phyloP scores from a whole-genome alignment of 2,113 vertebrate species.

The Pandion haliaetus region DNA sequence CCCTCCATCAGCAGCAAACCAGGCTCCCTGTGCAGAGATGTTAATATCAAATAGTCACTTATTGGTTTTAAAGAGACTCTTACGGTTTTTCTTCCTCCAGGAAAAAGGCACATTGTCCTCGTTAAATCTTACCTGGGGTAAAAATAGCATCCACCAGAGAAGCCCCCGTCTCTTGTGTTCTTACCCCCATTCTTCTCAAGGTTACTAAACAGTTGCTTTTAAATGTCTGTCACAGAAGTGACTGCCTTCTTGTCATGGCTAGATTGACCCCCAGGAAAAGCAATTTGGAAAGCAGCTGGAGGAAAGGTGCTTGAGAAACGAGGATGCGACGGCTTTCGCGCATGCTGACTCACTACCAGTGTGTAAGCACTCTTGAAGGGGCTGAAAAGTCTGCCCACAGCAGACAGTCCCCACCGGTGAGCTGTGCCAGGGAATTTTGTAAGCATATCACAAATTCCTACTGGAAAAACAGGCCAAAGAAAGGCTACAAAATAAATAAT shows the following conservation, averaged over 20 bases:
- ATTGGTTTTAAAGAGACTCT: background rate
- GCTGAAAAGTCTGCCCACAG: background rate
- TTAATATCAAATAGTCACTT: background rate
- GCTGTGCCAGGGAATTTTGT: background rate
- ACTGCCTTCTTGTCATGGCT: background rate
- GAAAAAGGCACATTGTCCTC: background rate
- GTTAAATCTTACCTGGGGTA: background rate
- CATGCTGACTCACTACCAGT: rapidly evolving
- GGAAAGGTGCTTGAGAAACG: background rate
- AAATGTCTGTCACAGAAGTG: background rate
- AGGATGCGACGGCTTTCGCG: rapidly evolving
- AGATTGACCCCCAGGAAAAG: rapidly evolving
- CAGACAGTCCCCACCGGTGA: background rate
- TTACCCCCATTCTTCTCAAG: background rate
- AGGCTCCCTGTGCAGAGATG: background rate
- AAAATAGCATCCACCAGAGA: background rate
- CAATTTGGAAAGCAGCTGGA: background rate
- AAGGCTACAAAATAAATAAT: constrained; percentile 14
- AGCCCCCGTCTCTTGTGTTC: background rate
- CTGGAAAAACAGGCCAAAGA: background rate
- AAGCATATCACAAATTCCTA: background rate
- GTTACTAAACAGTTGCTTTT: background rate
- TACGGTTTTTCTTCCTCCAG: background rate
- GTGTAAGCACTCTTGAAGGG: background rate
- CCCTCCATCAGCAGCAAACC: background rate